Evolutionary conservation across 1,140 invertebrate genomes (phyloP).

Genomic region (Cylas formicarius): DNA sequence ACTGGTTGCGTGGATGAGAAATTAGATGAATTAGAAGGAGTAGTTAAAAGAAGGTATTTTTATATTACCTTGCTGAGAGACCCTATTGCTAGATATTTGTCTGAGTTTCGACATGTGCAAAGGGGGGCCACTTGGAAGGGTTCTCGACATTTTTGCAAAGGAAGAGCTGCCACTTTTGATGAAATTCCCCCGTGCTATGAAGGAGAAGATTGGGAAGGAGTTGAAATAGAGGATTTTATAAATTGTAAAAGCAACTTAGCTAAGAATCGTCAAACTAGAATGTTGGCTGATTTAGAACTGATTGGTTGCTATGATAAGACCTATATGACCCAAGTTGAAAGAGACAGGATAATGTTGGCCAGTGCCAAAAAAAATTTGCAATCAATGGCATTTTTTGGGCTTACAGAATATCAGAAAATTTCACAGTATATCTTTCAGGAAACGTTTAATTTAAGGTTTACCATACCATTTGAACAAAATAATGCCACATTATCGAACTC

Average conservation of each 20-base stretch:
- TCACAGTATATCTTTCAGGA: conserved; percentile 96
- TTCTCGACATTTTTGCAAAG: conserved; percentile 81
- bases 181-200: conserved; percentile 75
- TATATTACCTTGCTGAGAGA: conserved; percentile 93
- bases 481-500: conserved; percentile 78
- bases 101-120: conserved; percentile 69
- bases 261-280: conserved; percentile 92
- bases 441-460: conserved; percentile 90
- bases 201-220: conserved; percentile 59
- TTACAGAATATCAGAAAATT: conserved; percentile 85
- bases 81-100: conserved; percentile 60
- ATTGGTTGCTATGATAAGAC: conserved; percentile 92
- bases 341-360: conserved; percentile 77
- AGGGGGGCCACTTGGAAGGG: conserved; percentile 96
- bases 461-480: conserved; percentile 80
- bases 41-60: conserved; percentile 81
- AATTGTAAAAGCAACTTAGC: conserved; percentile 88
- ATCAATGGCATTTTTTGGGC: conserved; percentile 93
- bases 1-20: conserved; percentile 82
- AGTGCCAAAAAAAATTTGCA: conserved; percentile 93
- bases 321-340: conserved; percentile 58
- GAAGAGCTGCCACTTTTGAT: conserved; percentile 64
- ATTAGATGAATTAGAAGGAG: conserved; percentile 78
- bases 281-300: conserved; percentile 90
- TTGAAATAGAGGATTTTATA: conserved; percentile 77